Conservation (phyloP, 2,113 vertebrate genomes). For the Orycteropus afer region DNA sequence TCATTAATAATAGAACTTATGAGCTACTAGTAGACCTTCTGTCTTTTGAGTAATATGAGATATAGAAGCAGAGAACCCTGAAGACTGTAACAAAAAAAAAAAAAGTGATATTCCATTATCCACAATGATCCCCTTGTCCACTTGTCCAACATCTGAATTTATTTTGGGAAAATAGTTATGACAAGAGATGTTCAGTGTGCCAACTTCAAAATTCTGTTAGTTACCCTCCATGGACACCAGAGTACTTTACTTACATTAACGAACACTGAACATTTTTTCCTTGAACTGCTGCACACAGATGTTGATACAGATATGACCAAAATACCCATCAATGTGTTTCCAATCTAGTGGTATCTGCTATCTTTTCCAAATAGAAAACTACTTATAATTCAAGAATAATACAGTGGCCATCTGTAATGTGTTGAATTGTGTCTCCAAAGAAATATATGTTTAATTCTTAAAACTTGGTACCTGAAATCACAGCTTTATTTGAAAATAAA, state of each 20-base stretch:
- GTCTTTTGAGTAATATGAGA: neutral
- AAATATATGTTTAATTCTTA: too few relatives aligned
- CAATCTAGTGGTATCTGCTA: neutral
- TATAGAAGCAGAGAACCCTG: neutral
- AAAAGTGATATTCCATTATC: too few relatives aligned
- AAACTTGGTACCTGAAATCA: too few relatives aligned
- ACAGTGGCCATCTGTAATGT: neutral
- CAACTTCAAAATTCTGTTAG: neutral
- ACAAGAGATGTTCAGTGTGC: neutral
- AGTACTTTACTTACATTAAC: neutral
- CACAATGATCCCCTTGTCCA: too few relatives aligned
- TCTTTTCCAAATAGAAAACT: neutral
- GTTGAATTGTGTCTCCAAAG: too few relatives aligned
- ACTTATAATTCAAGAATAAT: neutral
- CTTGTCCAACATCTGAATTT: neutral
- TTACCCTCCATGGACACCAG: rapidly evolving
- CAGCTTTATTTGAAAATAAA: too few relatives aligned
- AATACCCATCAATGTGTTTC: neutral
- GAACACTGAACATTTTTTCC: too few relatives aligned
- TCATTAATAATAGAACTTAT: neutral
- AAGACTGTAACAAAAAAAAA: neutral
- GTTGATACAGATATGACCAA: neutral
- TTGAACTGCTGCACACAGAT: too few relatives aligned
- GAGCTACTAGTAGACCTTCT: rapidly evolving
- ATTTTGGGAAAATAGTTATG: neutral